phyloP scores from a whole-genome alignment of 2,113 vertebrate species.

The Pavo muticus region DNA sequence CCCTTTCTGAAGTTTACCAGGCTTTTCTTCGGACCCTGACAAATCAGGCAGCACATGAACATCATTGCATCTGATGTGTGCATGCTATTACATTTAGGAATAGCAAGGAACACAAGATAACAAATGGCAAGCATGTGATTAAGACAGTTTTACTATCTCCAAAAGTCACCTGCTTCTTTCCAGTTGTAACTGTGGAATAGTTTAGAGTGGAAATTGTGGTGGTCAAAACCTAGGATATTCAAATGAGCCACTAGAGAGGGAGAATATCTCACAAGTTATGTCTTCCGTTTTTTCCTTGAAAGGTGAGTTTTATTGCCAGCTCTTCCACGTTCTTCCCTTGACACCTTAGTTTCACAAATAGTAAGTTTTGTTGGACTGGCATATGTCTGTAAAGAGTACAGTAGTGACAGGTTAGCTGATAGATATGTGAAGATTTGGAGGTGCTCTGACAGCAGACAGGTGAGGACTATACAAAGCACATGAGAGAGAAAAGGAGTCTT shows the following conservation, averaged over 20 bases:
- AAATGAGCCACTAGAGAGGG: slow-evolving; percentile 2
- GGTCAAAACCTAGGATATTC: neutral
- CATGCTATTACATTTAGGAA: neutral
- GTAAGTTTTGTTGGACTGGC: neutral
- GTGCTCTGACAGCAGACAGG: neutral
- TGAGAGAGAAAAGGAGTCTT: neutral
- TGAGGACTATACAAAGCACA: neutral
- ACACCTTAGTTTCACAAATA: neutral
- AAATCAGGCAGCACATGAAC: neutral
- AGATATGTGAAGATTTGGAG: neutral
- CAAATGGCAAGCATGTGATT: neutral
- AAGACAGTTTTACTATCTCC: neutral
- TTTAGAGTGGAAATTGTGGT: neutral
- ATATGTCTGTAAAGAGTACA: neutral
- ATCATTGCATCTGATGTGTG: neutral
- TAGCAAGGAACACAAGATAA: neutral
- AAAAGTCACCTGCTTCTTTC: neutral
- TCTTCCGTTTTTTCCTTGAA: neutral
- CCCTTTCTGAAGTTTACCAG: neutral
- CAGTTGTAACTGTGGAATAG: neutral
- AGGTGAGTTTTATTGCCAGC: neutral
- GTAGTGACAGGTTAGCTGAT: neutral
- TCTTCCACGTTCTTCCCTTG: neutral
- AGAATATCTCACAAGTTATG: neutral
- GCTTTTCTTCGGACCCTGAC: neutral